phyloP scores from a whole-genome alignment of 2,888 invertebrate species.

The Pediacus dermestoides region DNA sequence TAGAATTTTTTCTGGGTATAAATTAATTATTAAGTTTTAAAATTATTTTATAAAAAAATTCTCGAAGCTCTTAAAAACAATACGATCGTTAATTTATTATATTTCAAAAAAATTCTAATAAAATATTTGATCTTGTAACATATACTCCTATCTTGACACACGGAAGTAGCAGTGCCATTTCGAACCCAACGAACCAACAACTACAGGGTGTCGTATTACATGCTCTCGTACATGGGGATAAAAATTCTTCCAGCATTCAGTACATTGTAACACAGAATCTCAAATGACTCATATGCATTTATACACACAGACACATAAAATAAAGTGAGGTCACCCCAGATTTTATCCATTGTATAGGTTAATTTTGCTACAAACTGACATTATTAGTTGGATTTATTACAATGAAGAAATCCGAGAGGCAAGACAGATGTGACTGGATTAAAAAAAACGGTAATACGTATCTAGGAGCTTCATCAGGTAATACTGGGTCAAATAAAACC shows the following conservation, averaged over 20 bases:
- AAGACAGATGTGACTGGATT: constrained; percentile 17
- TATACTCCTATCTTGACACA: too few relatives aligned
- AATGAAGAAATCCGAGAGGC: constrained; percentile 19
- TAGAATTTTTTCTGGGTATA: too few relatives aligned
- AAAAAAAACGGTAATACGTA: too few relatives aligned
- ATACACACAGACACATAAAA: constrained; percentile 11
- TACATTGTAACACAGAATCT: constrained; percentile 14
- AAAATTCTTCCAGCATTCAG: constrained; percentile 9
- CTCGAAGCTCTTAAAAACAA: too few relatives aligned
- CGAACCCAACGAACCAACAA: constrained; percentile 15
- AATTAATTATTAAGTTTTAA: too few relatives aligned
- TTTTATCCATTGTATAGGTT: constrained; percentile 14
- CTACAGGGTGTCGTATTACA: constrained; percentile 17
- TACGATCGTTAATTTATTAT: too few relatives aligned
- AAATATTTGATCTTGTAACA: too few relatives aligned
- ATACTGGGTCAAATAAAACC: too few relatives aligned
- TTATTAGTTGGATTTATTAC: constrained; percentile 10
- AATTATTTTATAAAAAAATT: too few relatives aligned
- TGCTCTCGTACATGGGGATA: too few relatives aligned
- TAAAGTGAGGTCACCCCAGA: constrained; percentile 17
- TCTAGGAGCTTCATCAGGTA: too few relatives aligned
- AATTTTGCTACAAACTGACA: constrained; percentile 19
- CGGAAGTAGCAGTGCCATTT: constrained; percentile 21
- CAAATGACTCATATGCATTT: constrained; percentile 14
- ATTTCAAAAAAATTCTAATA: too few relatives aligned